Percentiles rank a stretch among this genome's conserved stretches.
Conservation (phyloP, 2,113 vertebrate species). For the Laticauda colubrina region DNA sequence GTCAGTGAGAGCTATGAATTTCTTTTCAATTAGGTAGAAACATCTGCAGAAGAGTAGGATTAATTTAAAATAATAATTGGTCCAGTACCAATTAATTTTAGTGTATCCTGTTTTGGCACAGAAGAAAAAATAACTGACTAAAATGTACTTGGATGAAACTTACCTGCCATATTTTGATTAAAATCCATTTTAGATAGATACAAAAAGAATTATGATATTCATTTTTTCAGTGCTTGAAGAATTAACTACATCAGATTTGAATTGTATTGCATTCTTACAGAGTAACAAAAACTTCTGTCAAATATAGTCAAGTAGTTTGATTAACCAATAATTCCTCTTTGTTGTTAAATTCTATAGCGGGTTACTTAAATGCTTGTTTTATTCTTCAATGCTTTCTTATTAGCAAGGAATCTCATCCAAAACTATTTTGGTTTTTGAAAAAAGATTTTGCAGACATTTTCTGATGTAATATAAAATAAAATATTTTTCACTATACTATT, state of each 20-base stretch:
- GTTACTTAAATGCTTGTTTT: not conserved
- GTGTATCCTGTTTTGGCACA: not conserved
- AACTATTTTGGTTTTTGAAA: not conserved
- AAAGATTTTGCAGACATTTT: not conserved
- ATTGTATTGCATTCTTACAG: not conserved
- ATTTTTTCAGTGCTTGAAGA: not conserved
- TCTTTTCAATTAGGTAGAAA: conserved; percentile 25
- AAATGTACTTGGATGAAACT: not conserved
- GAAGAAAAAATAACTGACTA: not conserved
- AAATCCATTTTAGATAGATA: not conserved
- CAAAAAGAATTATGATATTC: not conserved
- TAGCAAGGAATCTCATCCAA: not conserved
- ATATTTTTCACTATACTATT: not conserved
- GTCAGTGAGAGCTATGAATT: conserved; percentile 15
- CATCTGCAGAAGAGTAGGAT: conserved; percentile 23
- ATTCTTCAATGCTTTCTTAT: not conserved
- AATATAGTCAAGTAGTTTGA: not conserved
- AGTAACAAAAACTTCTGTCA: not conserved
- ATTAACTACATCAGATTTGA: not conserved
- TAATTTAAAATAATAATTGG: conserved; percentile 26
- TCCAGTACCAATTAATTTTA: not conserved
- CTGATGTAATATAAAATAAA: not conserved
- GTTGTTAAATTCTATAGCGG: not conserved
- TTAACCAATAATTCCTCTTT: not conserved
- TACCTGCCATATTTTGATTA: not conserved